Evolutionary conservation across 1,140 invertebrate genomes (phyloP).

Genomic region (Ectropis grisescens): DNA sequence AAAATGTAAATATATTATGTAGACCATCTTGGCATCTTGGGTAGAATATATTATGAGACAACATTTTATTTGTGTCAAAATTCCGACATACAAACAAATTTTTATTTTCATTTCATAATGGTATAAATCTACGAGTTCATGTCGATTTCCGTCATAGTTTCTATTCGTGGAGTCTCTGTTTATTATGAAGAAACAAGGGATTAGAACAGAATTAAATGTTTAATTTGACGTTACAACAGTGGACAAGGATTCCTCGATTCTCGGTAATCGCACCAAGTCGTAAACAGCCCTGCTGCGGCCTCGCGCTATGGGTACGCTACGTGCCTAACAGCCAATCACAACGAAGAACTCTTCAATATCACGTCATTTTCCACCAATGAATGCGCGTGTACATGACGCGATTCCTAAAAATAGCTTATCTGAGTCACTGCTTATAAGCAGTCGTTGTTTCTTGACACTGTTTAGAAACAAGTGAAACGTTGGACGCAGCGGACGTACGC

Average conservation of each 20-base stretch:
- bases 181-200: too few relatives aligned
- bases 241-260: constrained; percentile 50
- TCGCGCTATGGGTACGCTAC: constrained; percentile 56
- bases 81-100: too few relatives aligned
- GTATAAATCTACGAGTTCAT: too few relatives aligned
- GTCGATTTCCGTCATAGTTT: too few relatives aligned
- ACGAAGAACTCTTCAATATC: constrained; percentile 26
- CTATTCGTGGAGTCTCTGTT: too few relatives aligned
- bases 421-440: constrained; percentile 72
- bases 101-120: too few relatives aligned
- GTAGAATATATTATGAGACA: too few relatives aligned
- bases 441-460: constrained; percentile 65
- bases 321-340: constrained; percentile 37
- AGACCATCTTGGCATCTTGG: too few relatives aligned
- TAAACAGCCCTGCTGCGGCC: constrained; percentile 67
- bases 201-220: too few relatives aligned
- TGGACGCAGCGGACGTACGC: constrained; percentile 39
- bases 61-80: too few relatives aligned
- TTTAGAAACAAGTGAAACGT: constrained; percentile 66
- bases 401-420: constrained; percentile 69
- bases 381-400: constrained; percentile 44
- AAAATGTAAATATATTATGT: too few relatives aligned
- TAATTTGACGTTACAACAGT: constrained; percentile 16
- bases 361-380: constrained; percentile 63
- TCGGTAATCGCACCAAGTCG: constrained; percentile 68